Evolutionary conservation across 2,113 vertebrate genomes (phyloP).

Genomic region (Etheostoma spectabile): DNA sequence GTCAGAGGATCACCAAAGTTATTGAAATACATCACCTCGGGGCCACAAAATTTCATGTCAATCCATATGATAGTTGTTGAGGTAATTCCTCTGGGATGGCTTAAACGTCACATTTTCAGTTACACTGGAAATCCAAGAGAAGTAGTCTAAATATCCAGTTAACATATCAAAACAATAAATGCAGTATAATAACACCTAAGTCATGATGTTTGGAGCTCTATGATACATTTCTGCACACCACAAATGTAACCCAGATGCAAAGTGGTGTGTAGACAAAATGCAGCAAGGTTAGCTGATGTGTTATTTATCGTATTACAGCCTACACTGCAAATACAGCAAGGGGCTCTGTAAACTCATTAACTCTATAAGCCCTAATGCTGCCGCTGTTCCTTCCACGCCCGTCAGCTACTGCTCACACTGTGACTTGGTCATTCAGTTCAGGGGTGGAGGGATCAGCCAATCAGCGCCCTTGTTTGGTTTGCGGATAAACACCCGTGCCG

Average conservation of each 20-base stretch:
- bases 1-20: neutral
- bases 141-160: neutral
- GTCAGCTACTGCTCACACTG: neutral
- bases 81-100: neutral
- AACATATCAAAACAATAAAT: neutral
- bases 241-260: slow-evolving; percentile 23
- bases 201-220: neutral
- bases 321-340: slow-evolving; percentile 12
- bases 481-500: too few relatives aligned
- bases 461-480: too few relatives aligned
- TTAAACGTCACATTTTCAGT: neutral
- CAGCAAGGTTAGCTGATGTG: slow-evolving; percentile 14
- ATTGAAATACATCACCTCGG: neutral
- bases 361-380: neutral
- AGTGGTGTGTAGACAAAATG: slow-evolving; percentile 23
- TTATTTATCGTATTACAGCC: slow-evolving; percentile 11
- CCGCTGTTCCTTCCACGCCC: neutral
- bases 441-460: too few relatives aligned
- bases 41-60: neutral
- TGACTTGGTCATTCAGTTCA: too few relatives aligned
- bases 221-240: slow-evolving; percentile 20
- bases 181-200: neutral
- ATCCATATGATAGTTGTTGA: neutral
- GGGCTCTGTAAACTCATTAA: slow-evolving; percentile 17
- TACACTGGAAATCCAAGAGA: neutral